Base-by-base conservation (phyloP, 2,888 invertebrate species). In the Zelleria hepariella region DNA sequence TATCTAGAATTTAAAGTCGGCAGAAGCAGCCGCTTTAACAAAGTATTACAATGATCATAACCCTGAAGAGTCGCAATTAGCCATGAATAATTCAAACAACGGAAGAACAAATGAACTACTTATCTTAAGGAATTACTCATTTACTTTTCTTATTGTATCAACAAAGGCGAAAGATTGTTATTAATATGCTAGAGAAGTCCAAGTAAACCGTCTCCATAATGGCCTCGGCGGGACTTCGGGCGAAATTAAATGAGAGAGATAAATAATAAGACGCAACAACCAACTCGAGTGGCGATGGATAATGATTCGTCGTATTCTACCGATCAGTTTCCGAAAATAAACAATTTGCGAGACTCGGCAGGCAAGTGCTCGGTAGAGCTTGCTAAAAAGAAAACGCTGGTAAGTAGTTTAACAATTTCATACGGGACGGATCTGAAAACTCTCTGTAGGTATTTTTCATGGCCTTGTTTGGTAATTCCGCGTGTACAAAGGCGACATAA, bases 101-200 rank as follows among this genome's bases (percentile, higher is more conserved):
- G 65, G 62, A 62, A 52, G 59, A 63, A 65, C 63, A 63, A 68
- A 73, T 70, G 70, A 70, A 67, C 65, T 63, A 66, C 66, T 66
- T 67, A 68, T 73, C 74, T 72, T 68, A 72, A 67, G 70, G 64
- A 59, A 66, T 64, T 62, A 65, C 63, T 69, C 47, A 56, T 57
- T 42, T 53, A 51, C 42, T 57, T 57, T 68, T 64, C 68, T 68
- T 67, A 65, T 65, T 67, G 65, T 71, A 62, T 67, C 68, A 57
- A 56, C 66, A 68, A 69, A 68, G 68, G 70, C 67, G 68, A 67
- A 66, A 72, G 69, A 73, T 75, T 70, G 56, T 32, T 56, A 75
- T 71, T 72, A 71, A 70, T 73, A 69, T 67, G 70, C 67, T 69
- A 67, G 66, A 63, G 66, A 70, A 67, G 69, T 71, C 71, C 67